Evolutionary conservation across 2,888 invertebrate species (phyloP), one percentile per base, ranked within the genome.

Genomic region (Caenorhabditis becei): DNA sequence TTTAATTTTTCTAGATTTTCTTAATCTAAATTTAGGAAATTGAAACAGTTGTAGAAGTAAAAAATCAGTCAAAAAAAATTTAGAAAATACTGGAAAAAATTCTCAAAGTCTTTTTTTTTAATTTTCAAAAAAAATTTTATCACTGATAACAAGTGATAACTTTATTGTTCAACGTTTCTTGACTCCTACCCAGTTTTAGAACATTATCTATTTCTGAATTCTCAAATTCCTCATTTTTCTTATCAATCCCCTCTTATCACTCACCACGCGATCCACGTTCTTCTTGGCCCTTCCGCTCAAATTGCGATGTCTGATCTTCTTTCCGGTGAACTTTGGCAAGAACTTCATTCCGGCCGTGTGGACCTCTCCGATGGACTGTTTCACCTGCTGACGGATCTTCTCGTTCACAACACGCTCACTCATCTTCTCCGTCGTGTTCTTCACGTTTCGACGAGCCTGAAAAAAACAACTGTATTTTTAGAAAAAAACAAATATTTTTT

Each of bases 271-370:
- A 24, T 74, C 81, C n/a, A 82, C 66, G 24, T 81, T 82, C 75
- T 86, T 86, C 75, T 86, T 83, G 32, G 80, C 80, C 3, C 69
- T 75, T n/a, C 82, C 83, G 62, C 71, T 82, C 82, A 81, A 58
- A 56, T 83, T 79, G n/a, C 80, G 54, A 66, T 89, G 88, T 35
- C 89, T 83, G 53, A 87, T 83, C 82, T 90, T 90, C 41, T 82
- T 86, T 62, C 88, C 89, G 35, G 89, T 78, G 80, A 88, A 87
- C 47, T 89, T 88, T 5, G 90, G 90, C 47, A 90, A 65, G 80
- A 87, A 85, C 71, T 90, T 90, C 84, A 85, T 84, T 37, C 89
- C 89, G 24, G 87, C 86, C 23, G 83, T 78, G 71, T 85, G 85
- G 10, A 90, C 75, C 62, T 85, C 83, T 8, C 86, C 83, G 63